A percentile compares a stretch with the other conserved stretches of the same genome.
Conservation (phyloP, 2,113 vertebrate species). For the Pyxicephalus adspersus region DNA sequence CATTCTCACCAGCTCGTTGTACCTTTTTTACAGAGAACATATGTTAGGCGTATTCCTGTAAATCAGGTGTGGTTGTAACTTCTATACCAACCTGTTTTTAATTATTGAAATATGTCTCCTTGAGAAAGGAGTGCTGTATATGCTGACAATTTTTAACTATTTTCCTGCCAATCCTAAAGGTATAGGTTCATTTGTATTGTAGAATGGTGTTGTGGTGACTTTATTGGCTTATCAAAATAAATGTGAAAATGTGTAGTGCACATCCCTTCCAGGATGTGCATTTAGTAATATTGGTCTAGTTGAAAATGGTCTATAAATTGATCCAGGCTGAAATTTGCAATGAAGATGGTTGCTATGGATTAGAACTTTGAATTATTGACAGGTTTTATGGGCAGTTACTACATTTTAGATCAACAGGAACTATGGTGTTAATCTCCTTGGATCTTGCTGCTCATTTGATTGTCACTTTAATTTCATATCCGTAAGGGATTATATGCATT, state of each 20-base stretch:
- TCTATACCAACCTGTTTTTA: slow-evolving; percentile 14
- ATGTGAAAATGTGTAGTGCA: not conserved
- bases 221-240: not conserved
- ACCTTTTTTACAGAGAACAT: not conserved
- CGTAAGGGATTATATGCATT: too few relatives aligned
- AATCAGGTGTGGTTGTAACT: slow-evolving; percentile 29
- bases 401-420: too few relatives aligned
- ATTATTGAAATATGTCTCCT: slow-evolving; percentile 37
- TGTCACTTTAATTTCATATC: too few relatives aligned
- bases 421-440: too few relatives aligned
- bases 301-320: not conserved
- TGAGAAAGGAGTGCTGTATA: slow-evolving; percentile 13
- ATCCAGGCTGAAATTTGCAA: not conserved
- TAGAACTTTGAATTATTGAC: too few relatives aligned
- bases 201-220: not conserved
- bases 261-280: too few relatives aligned
- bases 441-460: too few relatives aligned
- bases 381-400: too few relatives aligned
- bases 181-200: not conserved
- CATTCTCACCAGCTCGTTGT: too few relatives aligned
- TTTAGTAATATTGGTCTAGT: too few relatives aligned
- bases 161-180: not conserved
- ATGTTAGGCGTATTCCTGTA: not conserved
- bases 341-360: too few relatives aligned
- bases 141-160: not conserved